Percentiles rank a stretch among this genome's conserved stretches.
Conservation (phyloP, 2,888 invertebrate species). For the Drosophila monieri region DNA sequence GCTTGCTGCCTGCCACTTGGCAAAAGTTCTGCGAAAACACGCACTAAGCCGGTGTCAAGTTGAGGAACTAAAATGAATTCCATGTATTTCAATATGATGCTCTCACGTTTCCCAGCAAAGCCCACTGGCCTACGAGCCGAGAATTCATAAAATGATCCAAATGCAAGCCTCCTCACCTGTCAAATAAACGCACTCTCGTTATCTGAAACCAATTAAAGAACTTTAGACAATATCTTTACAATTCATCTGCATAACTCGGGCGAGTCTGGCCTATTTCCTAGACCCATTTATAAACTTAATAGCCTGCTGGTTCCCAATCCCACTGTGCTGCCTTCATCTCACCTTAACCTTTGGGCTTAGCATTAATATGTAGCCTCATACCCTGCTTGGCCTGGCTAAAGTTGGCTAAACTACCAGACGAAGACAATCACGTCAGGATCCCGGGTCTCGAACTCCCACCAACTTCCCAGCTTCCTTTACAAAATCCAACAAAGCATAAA, state of each 20-base stretch:
- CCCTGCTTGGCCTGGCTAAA: constrained; percentile 4
- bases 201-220: neutral
- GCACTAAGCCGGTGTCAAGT: constrained; percentile 31
- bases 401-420: constrained; percentile 42
- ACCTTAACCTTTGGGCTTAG: constrained; percentile 41
- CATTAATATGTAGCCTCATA: constrained; percentile 35
- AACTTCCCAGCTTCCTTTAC: constrained; percentile 14
- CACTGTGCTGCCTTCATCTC: constrained; percentile 34
- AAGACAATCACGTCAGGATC: constrained; percentile 35
- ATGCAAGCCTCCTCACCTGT: neutral
- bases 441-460: neutral
- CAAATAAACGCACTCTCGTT: neutral
- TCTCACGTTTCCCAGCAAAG: constrained; percentile 1
- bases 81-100: constrained; percentile 22
- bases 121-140: neutral
- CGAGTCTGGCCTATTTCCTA: neutral
- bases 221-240: neutral
- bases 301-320: constrained; percentile 31
- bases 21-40: constrained; percentile 19
- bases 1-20: constrained; percentile 13
- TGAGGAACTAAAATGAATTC: constrained; percentile 31
- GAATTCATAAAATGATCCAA: neutral
- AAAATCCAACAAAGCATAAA: constrained; percentile 53
- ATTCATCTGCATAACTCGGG: neutral
- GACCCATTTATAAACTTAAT: constrained; percentile 27